Conservation (phyloP, 2,113 vertebrate genomes). For the Mandrillus leucophaeus region DNA sequence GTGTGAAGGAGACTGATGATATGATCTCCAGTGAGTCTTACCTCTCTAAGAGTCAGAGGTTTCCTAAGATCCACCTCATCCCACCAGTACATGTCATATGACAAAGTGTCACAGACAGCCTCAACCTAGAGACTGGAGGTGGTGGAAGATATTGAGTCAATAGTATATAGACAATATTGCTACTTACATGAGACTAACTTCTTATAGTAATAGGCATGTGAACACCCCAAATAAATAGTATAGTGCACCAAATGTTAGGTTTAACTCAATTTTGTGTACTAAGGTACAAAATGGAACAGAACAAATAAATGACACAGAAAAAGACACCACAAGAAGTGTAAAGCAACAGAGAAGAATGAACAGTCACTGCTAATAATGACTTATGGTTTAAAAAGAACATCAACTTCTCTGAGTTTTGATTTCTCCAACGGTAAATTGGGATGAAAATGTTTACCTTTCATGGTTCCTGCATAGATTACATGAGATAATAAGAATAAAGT, state of each 20-base stretch:
- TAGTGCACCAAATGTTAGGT: neutral
- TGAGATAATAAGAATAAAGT: neutral
- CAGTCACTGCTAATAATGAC: neutral
- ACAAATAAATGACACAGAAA: neutral
- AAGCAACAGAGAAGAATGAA: neutral
- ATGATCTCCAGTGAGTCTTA: neutral
- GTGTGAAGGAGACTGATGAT: neutral
- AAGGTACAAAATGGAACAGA: neutral
- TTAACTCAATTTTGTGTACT: neutral
- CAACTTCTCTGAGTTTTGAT: neutral
- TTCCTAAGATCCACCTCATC: neutral
- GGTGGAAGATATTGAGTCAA: neutral
- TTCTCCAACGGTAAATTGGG: conserved; percentile 14
- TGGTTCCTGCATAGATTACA: neutral
- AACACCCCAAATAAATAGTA: neutral
- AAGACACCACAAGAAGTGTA: neutral
- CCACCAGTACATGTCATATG: neutral
- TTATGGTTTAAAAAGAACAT: neutral
- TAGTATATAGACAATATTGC: neutral
- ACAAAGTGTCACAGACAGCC: neutral
- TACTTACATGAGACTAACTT: neutral
- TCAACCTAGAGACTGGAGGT: neutral
- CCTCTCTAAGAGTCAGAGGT: neutral
- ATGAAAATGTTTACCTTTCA: neutral
- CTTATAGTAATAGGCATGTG: neutral